Conservation (phyloP, 2,113 vertebrate genomes). For the Ammodytes dubius region DNA sequence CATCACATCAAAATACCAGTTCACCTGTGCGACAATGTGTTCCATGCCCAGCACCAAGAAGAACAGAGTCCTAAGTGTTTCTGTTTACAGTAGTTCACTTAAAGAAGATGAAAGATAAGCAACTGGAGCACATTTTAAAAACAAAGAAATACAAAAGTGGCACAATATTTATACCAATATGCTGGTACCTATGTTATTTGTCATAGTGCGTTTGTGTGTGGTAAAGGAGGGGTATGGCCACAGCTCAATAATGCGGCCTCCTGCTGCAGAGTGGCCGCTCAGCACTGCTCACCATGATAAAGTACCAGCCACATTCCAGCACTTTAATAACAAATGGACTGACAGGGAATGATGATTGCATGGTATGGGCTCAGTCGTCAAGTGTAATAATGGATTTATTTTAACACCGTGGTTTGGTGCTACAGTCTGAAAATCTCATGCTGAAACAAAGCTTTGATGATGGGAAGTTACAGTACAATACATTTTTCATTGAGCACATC, state of each 20-base stretch:
- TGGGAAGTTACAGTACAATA: background rate
- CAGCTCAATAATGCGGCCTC: slow-evolving; percentile 76
- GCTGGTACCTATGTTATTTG: slow-evolving; percentile 19
- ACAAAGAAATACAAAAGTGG: background rate
- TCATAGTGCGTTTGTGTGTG: slow-evolving; percentile 38
- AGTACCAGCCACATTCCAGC: slow-evolving; percentile 84
- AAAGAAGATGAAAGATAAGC: background rate
- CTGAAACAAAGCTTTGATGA: slow-evolving; percentile 21
- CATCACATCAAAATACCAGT: too few species aligned
- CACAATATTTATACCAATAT: background rate
- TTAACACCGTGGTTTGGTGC: slow-evolving; percentile 24
- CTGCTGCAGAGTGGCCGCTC: slow-evolving; percentile 80
- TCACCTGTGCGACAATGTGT: too few species aligned
- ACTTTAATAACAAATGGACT: slow-evolving; percentile 85
- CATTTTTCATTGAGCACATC: background rate
- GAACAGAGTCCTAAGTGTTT: background rate
- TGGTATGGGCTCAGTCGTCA: slow-evolving; percentile 63
- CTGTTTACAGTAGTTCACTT: background rate
- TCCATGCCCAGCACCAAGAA: too few species aligned
- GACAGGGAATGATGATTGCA: slow-evolving; percentile 73
- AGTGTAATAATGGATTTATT: slow-evolving; percentile 51
- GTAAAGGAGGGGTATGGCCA: slow-evolving; percentile 22
- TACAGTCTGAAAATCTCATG: slow-evolving; percentile 7
- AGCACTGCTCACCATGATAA: slow-evolving; percentile 79
- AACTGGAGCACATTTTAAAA: background rate